Percentiles rank a stretch among this genome's conserved stretches.
Evolutionary conservation across 2,113 vertebrate genomes (phyloP).

Genomic region (Taxidea taxus): DNA sequence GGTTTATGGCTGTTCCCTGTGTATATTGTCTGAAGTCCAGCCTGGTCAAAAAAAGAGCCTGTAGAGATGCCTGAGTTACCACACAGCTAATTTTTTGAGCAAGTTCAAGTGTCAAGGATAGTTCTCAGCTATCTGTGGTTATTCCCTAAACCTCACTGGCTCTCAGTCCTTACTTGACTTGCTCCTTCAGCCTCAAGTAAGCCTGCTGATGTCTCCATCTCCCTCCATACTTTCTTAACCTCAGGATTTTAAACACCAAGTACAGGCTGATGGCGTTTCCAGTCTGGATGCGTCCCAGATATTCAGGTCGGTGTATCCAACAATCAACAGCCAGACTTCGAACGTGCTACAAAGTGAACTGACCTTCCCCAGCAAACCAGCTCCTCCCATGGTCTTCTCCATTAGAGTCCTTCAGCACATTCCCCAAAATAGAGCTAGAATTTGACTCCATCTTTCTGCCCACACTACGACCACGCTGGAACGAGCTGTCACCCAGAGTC

Average conservation of each 20-base stretch:
- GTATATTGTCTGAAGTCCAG: background rate
- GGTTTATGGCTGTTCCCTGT: background rate
- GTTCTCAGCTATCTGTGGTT: background rate
- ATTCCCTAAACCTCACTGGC: background rate
- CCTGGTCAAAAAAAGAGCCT: background rate
- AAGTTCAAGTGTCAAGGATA: background rate
- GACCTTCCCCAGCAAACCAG: background rate
- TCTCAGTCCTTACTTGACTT: background rate
- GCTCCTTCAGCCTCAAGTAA: background rate
- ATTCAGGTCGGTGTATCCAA: background rate
- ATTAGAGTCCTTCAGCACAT: background rate
- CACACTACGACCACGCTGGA: background rate
- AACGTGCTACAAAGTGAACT: background rate
- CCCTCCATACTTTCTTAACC: background rate
- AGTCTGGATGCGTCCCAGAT: background rate
- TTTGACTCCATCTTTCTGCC: background rate
- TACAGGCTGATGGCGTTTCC: background rate
- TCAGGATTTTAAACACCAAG: background rate
- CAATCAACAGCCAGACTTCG: background rate
- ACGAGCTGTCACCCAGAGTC: background rate
- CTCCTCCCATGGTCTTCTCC: background rate
- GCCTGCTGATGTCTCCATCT: background rate
- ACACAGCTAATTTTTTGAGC: background rate
- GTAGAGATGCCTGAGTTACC: background rate
- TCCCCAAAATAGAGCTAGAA: background rate